These are phyloP conservation scores for Melopsittacus undulatus DNA, from an alignment of 2,797 vertebrate species.

Conservation along the genomic window DNA sequence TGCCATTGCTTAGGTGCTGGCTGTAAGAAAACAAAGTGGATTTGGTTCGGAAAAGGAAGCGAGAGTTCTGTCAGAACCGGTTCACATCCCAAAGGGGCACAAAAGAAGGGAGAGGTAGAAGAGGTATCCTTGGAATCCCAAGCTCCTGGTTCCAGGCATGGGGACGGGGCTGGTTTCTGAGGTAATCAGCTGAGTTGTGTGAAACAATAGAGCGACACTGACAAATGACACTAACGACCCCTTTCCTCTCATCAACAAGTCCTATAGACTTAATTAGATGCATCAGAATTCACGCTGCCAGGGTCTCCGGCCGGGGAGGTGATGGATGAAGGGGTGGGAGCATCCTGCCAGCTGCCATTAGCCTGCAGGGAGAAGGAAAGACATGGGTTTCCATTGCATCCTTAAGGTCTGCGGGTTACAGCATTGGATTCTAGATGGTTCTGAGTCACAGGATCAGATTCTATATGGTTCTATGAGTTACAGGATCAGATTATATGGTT, in stretches of 20 bases:
- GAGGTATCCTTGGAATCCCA: conserved; percentile 61
- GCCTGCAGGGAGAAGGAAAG: conserved; percentile 72
- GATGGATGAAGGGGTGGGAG: conserved; percentile 80
- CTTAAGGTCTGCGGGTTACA: not conserved
- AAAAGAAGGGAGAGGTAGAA: conserved; percentile 71
- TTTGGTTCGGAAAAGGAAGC: conserved; percentile 34
- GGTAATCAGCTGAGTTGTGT: conserved; percentile 59
- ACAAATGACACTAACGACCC: conserved; percentile 38
- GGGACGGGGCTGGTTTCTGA: conserved; percentile 21
- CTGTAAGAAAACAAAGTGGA: conserved; percentile 12
- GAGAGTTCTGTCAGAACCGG: not conserved
- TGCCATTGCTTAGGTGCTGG: conserved; percentile 1
- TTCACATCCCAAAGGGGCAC: not conserved
- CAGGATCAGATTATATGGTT: no score
- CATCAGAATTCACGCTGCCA: conserved; percentile 84
- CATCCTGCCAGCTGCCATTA: conserved; percentile 87
- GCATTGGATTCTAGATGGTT: no score
- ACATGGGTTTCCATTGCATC: not conserved
- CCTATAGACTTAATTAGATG: conserved; percentile 79
- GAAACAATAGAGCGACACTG: conserved; percentile 34
- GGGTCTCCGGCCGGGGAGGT: conserved; percentile 83
- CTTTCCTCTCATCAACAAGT: conserved; percentile 59
- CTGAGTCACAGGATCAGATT: no score
- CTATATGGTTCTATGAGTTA: no score
- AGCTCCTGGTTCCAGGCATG: conserved; percentile 56